These are phyloP conservation scores for Bombus turneri DNA, from an alignment of 1,140 invertebrate species.

Conservation along the genomic window DNA sequence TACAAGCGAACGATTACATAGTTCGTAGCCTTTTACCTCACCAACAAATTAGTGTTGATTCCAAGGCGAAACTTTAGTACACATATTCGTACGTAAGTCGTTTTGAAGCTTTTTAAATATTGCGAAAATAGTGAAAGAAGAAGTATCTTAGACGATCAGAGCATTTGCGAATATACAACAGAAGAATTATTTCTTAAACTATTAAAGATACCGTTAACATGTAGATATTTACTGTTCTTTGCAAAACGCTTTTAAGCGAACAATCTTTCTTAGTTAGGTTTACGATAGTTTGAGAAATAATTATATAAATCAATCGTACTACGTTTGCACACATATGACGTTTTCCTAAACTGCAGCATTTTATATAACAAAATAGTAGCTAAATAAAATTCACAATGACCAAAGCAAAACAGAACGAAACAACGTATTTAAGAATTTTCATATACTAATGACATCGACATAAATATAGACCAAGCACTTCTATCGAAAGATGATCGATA, in stretches of 20 bases:
- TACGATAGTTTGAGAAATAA: not conserved
- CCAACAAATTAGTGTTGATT: not conserved
- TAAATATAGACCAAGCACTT: constrained; percentile 10
- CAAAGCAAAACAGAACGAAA: not conserved
- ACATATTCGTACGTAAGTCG: too few species aligned
- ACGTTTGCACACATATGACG: not conserved
- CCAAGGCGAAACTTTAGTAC: not conserved
- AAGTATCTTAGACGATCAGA: not conserved
- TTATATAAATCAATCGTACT: not conserved
- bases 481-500: constrained; percentile 2
- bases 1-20: constrained; percentile 12
- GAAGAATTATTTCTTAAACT: constrained; percentile 16
- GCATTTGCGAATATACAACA: not conserved
- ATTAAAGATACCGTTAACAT: not conserved
- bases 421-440: not conserved
- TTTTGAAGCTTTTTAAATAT: not conserved
- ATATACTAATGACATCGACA: not conserved
- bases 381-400: not conserved
- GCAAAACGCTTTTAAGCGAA: not conserved
- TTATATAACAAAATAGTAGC: not conserved
- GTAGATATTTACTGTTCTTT: not conserved
- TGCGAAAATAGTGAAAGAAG: not conserved
- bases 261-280: not conserved
- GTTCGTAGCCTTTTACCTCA: not conserved
- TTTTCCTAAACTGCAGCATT: not conserved